Conservation (phyloP, 2,888 invertebrate genomes). For the Drosophila fungiperda region DNA sequence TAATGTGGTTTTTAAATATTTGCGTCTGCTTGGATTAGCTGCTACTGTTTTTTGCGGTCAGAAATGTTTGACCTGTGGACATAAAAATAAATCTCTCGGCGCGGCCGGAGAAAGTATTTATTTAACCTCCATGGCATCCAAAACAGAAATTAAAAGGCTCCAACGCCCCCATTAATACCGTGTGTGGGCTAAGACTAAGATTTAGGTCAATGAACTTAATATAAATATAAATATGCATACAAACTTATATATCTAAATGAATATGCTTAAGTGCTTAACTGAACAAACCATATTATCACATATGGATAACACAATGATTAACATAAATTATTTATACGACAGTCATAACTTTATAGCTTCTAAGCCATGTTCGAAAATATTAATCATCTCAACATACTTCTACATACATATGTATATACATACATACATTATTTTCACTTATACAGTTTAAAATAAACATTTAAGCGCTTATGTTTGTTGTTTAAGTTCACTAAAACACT, state of each 20-base stretch:
- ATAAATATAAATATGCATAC: not conserved
- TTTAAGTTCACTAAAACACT: not conserved
- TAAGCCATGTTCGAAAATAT: not conserved
- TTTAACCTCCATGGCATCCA: slow-evolving; percentile 8
- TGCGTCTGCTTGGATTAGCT: slow-evolving; percentile 4
- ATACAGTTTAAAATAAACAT: not conserved
- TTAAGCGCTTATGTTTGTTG: not conserved
- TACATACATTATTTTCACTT: not conserved
- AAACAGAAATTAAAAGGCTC: slow-evolving; percentile 17
- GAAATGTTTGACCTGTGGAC: slow-evolving; percentile 20
- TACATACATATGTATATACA: not conserved
- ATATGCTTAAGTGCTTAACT: not conserved
- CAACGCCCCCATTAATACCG: not conserved
- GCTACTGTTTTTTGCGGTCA: slow-evolving; percentile 66
- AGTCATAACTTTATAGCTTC: slow-evolving; percentile 26
- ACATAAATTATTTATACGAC: slow-evolving; percentile 36
- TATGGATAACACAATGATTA: slow-evolving; percentile 14
- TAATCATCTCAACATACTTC: not conserved
- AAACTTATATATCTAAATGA: not conserved
- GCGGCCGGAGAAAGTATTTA: slow-evolving; percentile 67
- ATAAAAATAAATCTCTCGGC: slow-evolving; percentile 52
- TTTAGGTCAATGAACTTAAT: slow-evolving; percentile 28
- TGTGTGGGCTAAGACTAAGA: not conserved
- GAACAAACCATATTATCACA: slow-evolving; percentile 35
- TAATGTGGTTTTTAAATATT: slow-evolving; percentile 35